These are phyloP conservation scores for Apocheima hispidaria DNA, from an alignment of 2,888 invertebrate species.

Conservation along the genomic window DNA sequence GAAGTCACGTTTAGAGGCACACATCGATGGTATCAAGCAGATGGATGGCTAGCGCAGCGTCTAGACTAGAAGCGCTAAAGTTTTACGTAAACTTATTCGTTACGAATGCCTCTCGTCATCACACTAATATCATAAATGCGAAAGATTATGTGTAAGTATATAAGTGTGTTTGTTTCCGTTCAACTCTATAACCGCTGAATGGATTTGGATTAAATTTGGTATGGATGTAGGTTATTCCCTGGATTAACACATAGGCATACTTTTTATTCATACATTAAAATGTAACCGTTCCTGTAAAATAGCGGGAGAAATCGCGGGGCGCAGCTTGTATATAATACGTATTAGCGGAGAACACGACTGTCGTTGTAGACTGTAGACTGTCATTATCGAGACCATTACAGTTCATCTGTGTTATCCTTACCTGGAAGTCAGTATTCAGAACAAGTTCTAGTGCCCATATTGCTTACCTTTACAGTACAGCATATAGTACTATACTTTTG, in stretches of 20 bases:
- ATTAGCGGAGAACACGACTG: slow-evolving; percentile 55
- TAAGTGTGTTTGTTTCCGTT: too few species aligned
- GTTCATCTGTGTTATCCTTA: slow-evolving; percentile 41
- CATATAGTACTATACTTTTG: not conserved
- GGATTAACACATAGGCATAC: too few species aligned
- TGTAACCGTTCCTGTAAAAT: too few species aligned
- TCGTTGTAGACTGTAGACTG: too few species aligned
- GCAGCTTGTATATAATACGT: slow-evolving; percentile 48
- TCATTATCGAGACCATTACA: slow-evolving; percentile 47
- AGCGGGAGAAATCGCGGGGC: too few species aligned
- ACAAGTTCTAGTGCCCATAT: slow-evolving; percentile 20
- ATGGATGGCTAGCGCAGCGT: slow-evolving; percentile 61
- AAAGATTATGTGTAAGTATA: too few species aligned
- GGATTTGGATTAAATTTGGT: too few species aligned
- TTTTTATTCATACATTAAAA: too few species aligned
- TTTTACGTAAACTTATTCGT: slow-evolving; percentile 61
- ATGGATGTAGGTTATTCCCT: too few species aligned
- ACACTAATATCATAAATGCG: too few species aligned
- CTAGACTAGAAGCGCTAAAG: slow-evolving; percentile 56
- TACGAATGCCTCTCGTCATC: slow-evolving; percentile 52
- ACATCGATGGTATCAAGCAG: slow-evolving; percentile 71
- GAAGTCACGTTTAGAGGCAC: slow-evolving; percentile 71
- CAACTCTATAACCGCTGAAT: too few species aligned
- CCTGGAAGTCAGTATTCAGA: slow-evolving; percentile 36
- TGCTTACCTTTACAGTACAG: slow-evolving; percentile 3